These are phyloP conservation scores for Anarrhichthys ocellatus DNA, from an alignment of 2,113 vertebrate genomes.

Conservation along the genomic window DNA sequence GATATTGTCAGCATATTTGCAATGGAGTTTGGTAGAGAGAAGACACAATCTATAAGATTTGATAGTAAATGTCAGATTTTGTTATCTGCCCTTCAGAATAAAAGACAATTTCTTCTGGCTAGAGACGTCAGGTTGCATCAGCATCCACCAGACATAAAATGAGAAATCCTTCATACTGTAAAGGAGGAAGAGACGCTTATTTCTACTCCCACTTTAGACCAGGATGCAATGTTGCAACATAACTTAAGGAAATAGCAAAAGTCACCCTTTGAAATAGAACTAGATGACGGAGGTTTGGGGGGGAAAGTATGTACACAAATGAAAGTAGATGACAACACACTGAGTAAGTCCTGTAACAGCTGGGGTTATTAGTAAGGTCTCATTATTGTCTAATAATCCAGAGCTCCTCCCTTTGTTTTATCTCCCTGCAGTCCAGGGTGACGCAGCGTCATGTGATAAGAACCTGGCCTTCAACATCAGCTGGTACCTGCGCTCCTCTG, in stretches of 20 bases:
- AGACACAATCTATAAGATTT: neutral
- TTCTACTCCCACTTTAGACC: neutral
- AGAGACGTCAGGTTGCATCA: neutral
- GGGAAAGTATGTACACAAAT: neutral
- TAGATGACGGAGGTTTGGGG: too few relatives aligned
- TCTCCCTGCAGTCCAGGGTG: slow-evolving; percentile 72
- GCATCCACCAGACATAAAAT: neutral
- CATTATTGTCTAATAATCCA: neutral
- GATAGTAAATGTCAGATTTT: neutral
- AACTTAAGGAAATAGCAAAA: neutral
- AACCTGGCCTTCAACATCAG: slow-evolving; percentile 81
- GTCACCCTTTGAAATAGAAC: neutral
- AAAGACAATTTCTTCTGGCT: neutral
- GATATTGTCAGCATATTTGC: neutral
- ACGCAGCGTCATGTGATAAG: slow-evolving; percentile 66
- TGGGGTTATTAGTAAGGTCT: too few relatives aligned
- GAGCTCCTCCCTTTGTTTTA: neutral
- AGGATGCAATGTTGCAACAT: neutral
- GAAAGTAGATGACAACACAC: neutral
- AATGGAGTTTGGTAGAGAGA: neutral
- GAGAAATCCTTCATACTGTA: neutral
- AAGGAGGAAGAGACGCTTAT: neutral
- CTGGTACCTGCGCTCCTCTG: slow-evolving; percentile 85
- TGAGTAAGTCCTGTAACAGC: neutral
- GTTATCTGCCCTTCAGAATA: neutral